A percentile compares a stretch with the other conserved stretches of the same genome.
Conservation (phyloP, 1,140 invertebrate genomes). For the Eciton burchellii region DNA sequence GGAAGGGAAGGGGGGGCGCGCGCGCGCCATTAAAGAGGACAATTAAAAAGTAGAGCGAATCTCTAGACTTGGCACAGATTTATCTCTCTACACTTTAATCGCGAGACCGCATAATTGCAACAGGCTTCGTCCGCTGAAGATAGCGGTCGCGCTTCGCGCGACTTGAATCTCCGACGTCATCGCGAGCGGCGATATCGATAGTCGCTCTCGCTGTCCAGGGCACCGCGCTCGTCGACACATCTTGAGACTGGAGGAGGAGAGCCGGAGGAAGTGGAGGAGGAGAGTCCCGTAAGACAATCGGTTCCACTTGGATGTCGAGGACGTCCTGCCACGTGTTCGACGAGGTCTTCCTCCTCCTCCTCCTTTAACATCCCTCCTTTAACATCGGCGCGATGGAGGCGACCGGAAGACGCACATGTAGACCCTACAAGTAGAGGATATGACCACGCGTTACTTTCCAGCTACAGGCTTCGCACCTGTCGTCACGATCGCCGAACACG, state of each 20-base stretch:
- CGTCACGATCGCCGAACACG: constrained; percentile 59
- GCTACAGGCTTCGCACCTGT: constrained; percentile 63
- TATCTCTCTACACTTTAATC: no score
- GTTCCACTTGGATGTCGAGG: constrained; percentile 51
- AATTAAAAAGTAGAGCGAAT: no score
- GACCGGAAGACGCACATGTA: constrained; percentile 69
- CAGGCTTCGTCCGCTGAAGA: no score
- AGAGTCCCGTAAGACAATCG: no score
- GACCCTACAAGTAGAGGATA: neutral
- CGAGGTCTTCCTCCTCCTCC: neutral
- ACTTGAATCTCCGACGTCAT: neutral
- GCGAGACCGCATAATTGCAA: no score
- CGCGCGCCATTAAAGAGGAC: no score
- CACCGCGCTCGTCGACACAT: neutral
- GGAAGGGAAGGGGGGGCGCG: no score
- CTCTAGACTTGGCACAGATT: no score
- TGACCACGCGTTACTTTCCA: constrained; percentile 9
- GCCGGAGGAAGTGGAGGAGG: no score
- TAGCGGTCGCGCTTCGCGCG: no score
- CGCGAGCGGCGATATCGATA: constrained; percentile 16
- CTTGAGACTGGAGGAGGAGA: no score
- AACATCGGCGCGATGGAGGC: constrained; percentile 30
- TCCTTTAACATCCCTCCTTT: constrained; percentile 58
- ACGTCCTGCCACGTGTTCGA: constrained; percentile 77
- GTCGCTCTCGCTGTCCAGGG: neutral